Conservation (phyloP, 1,140 invertebrate genomes). For the Brachionus rotundiformis region DNA sequence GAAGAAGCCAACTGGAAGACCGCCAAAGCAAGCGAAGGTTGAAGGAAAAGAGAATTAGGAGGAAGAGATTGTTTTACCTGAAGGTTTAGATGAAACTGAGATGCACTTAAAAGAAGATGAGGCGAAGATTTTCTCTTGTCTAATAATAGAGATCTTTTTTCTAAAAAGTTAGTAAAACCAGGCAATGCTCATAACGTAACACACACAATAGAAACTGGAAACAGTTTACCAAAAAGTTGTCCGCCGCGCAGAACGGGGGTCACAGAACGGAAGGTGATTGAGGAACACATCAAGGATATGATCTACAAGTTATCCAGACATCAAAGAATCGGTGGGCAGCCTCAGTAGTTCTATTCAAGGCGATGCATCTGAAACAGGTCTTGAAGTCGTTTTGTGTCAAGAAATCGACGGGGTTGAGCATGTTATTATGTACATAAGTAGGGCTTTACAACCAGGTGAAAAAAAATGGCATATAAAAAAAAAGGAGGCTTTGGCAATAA, state of each 20-base stretch:
- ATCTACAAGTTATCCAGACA: conserved; percentile 39
- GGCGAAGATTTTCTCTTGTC: background rate
- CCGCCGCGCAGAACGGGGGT: background rate
- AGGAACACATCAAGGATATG: conserved; percentile 24
- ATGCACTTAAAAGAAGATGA: background rate
- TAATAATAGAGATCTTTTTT: background rate
- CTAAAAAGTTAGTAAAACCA: background rate
- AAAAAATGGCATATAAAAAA: conserved; percentile 56
- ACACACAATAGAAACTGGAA: conserved; percentile 1
- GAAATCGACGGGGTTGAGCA: too few species aligned
- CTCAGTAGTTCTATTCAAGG: background rate
- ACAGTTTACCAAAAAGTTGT: background rate
- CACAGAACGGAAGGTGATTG: background rate
- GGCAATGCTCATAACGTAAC: background rate
- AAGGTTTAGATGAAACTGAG: too few species aligned
- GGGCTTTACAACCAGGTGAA: conserved; percentile 53
- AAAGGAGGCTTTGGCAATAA: conserved; percentile 54
- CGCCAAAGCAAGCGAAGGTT: too few species aligned
- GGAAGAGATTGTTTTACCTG: too few species aligned
- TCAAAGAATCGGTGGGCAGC: conserved; percentile 7
- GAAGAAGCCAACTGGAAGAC: too few species aligned
- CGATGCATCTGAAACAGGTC: too few species aligned
- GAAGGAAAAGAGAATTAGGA: too few species aligned
- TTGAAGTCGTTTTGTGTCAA: too few species aligned
- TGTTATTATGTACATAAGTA: too few species aligned